Conservation (phyloP, 2,797 vertebrate species). For the Galago senegalensis region DNA sequence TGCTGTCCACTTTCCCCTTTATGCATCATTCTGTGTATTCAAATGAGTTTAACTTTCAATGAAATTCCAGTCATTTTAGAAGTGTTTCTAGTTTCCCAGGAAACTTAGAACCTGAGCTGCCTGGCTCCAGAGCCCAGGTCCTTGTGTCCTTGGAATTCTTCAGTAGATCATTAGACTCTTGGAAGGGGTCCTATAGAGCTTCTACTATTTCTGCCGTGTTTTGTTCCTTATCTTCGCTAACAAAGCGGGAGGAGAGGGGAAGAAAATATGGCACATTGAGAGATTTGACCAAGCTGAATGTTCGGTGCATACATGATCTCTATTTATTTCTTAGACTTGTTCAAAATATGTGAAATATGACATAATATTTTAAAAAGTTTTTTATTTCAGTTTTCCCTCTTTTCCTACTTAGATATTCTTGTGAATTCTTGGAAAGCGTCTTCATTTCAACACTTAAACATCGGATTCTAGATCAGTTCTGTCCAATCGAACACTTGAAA, state of each 20-base stretch:
- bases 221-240: slow-evolving; percentile 7
- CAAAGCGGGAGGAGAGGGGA: neutral
- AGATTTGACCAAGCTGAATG: neutral
- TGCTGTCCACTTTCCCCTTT: neutral
- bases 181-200: neutral
- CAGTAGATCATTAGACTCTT: neutral
- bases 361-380: neutral
- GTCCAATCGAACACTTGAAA: neutral
- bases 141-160: neutral
- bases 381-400: neutral
- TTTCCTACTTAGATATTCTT: neutral
- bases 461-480: neutral
- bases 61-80: neutral
- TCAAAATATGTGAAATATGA: neutral
- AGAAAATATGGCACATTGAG: neutral
- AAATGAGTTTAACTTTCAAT: neutral
- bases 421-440: neutral
- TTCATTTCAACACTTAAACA: neutral
- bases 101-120: neutral
- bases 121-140: neutral
- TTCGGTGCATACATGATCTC: neutral
- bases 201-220: neutral
- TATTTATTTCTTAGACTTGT: neutral
- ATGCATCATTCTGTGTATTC: neutral
- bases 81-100: neutral